phyloP scores from a whole-genome alignment of 2,888 invertebrate genomes.

The Abrostola tripartita region DNA sequence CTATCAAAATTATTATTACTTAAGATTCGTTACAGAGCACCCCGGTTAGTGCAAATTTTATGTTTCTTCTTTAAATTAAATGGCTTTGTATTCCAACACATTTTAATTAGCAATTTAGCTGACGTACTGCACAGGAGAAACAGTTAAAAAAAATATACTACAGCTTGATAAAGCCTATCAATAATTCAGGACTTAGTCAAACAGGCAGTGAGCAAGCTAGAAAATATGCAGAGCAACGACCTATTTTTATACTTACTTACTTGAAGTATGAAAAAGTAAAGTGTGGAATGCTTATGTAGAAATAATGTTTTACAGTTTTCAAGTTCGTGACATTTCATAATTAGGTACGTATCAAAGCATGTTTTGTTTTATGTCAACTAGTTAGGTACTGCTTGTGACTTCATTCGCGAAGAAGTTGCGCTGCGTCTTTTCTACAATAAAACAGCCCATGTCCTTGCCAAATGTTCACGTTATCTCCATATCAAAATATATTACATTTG shows the following conservation, averaged over 20 bases:
- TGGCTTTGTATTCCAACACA: slow-evolving; percentile 21
- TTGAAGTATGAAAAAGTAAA: slow-evolving; percentile 38
- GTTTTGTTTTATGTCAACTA: no score
- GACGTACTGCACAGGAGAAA: slow-evolving; percentile 8
- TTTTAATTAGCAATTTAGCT: slow-evolving; percentile 8
- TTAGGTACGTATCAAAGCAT: no score
- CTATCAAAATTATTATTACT: not conserved
- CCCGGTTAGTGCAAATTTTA: no score
- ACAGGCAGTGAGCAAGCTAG: slow-evolving; percentile 49
- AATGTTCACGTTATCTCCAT: no score
- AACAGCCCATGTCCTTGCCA: no score
- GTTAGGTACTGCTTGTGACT: no score
- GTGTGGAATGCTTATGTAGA: slow-evolving; percentile 12
- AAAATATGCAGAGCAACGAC: slow-evolving; percentile 55
- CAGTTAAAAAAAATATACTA: slow-evolving; percentile 33
- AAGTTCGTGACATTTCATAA: no score
- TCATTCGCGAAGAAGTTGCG: no score
- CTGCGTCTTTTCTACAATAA: no score
- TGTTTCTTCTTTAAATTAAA: slow-evolving; percentile 1
- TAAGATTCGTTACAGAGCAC: not conserved
- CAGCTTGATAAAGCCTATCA: slow-evolving; percentile 42
- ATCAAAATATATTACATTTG: no score
- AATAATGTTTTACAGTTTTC: no score
- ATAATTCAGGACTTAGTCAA: slow-evolving; percentile 51
- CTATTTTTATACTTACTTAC: slow-evolving; percentile 56